Percentiles rank a stretch among this genome's conserved stretches.
Evolutionary conservation across 2,113 vertebrate genomes (phyloP).

Genomic region (Galemys pyrenaicus): DNA sequence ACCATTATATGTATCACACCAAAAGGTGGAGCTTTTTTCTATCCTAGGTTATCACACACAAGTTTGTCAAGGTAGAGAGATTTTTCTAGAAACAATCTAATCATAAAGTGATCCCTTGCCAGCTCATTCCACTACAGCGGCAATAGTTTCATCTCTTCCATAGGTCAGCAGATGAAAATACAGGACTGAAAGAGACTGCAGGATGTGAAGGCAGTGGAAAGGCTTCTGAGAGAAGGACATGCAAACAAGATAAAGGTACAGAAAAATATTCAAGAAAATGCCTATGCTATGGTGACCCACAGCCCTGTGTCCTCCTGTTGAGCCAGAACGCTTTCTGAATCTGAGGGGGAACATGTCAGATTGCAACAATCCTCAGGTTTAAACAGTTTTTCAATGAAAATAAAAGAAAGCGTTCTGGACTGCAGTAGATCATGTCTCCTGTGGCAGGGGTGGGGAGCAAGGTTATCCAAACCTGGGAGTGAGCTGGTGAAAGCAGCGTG

Average conservation of each 20-base stretch:
- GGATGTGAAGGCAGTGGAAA: neutral
- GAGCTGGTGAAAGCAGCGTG: neutral
- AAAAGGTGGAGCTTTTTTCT: neutral
- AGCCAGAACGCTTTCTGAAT: neutral
- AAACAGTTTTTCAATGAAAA: constrained; percentile 36
- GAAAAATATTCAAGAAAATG: neutral
- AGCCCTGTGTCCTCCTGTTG: neutral
- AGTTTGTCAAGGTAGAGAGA: neutral
- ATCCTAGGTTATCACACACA: neutral
- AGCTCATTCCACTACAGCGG: neutral
- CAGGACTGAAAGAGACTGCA: neutral
- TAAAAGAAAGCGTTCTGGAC: constrained; percentile 13
- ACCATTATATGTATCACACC: neutral
- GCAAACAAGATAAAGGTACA: neutral
- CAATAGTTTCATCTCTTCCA: neutral
- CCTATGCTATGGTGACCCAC: neutral
- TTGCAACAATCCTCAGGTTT: neutral
- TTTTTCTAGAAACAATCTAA: constrained; percentile 22
- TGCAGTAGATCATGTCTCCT: neutral
- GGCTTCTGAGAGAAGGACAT: neutral
- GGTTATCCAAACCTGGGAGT: neutral
- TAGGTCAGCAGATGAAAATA: neutral
- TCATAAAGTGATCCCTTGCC: neutral
- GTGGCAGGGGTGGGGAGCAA: neutral
- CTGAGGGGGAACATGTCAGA: neutral